These are phyloP conservation scores for Sakesphorus luctuosus DNA, from an alignment of 2,113 vertebrate genomes.

Conservation along the genomic window DNA sequence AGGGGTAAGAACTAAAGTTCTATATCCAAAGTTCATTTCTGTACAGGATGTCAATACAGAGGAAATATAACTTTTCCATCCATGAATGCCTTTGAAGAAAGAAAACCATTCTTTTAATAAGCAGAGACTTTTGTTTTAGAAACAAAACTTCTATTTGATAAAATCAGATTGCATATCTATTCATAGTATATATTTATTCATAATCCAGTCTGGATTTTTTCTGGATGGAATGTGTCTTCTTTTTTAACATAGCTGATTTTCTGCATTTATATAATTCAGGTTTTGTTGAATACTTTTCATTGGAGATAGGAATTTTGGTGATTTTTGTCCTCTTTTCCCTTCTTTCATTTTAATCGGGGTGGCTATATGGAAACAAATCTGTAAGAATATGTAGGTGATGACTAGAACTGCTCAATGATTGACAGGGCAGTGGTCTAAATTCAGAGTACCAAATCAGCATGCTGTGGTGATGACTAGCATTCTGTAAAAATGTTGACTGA, in stretches of 20 bases:
- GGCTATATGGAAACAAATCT: constrained; percentile 46
- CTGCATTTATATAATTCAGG: constrained; percentile 4
- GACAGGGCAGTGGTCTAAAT: constrained; percentile 72
- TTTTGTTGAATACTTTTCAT: constrained; percentile 7
- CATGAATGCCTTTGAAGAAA: background rate
- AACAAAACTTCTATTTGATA: background rate
- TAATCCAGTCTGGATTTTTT: background rate
- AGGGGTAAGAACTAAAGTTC: background rate
- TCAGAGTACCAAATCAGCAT: constrained; percentile 68
- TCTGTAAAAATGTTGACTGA: constrained; percentile 68
- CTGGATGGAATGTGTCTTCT: fast-evolving
- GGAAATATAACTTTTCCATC: background rate
- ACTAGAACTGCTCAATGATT: constrained; percentile 72
- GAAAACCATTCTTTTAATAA: background rate
- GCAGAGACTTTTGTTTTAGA: background rate
- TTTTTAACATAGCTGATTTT: background rate
- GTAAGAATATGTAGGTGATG: constrained; percentile 76
- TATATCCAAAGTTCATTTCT: background rate
- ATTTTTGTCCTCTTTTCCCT: background rate
- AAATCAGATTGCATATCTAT: background rate
- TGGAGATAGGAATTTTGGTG: background rate
- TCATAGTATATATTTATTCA: background rate
- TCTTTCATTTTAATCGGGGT: constrained; percentile 49
- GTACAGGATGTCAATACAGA: background rate
- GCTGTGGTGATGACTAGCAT: constrained; percentile 59